These are phyloP conservation scores for Megaceryle torquata DNA, from an alignment of 2,113 vertebrate species.

Conservation along the genomic window DNA sequence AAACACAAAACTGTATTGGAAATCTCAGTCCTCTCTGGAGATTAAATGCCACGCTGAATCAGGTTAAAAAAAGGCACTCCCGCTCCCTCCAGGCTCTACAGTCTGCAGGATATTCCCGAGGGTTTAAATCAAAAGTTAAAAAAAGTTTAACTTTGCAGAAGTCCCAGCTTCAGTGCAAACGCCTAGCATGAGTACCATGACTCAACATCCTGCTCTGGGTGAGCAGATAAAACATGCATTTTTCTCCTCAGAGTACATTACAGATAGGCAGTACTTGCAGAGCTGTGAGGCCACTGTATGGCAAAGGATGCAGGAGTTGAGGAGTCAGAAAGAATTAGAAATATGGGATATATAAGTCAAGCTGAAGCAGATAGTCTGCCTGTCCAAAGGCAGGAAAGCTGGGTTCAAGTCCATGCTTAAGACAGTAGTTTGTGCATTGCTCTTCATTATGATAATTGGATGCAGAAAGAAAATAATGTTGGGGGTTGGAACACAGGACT, in stretches of 20 bases:
- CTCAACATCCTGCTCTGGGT: neutral
- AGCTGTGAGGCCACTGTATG: neutral
- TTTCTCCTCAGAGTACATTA: neutral
- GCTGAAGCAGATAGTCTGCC: neutral
- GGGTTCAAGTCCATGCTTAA: neutral
- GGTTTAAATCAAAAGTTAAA: constrained; percentile 13
- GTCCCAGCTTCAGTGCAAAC: neutral
- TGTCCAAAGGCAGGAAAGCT: neutral
- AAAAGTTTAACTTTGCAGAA: neutral
- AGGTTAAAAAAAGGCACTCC: constrained; percentile 1
- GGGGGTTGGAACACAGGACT: neutral
- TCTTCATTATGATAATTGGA: neutral
- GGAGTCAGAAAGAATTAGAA: neutral
- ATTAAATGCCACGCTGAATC: constrained; percentile 54
- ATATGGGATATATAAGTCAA: neutral
- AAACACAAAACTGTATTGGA: constrained; percentile 14
- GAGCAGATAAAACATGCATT: neutral
- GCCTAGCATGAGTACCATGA: neutral
- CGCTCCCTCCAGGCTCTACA: neutral
- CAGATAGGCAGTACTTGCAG: neutral
- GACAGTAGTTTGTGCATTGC: neutral
- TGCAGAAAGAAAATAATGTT: neutral
- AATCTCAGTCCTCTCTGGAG: constrained; percentile 19
- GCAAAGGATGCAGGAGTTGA: neutral
- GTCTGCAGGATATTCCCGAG: neutral